phyloP scores from a whole-genome alignment of 2,888 invertebrate species.

The Caenorhabditis zanzibari region DNA sequence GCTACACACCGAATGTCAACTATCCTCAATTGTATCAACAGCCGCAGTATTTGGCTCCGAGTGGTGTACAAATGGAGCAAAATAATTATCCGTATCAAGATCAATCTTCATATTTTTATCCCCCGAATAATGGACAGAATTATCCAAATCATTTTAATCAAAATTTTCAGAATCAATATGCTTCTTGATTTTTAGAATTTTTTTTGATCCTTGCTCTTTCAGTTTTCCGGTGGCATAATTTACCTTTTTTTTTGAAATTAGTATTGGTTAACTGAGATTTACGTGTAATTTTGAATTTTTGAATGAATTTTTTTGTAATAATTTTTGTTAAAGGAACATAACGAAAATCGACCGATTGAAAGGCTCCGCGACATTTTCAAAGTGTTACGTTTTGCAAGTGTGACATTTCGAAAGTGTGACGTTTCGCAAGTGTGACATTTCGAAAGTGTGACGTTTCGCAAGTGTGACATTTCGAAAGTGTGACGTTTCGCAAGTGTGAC shows the following conservation, averaged over 20 bases:
- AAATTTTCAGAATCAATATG: slow-evolving; percentile 41
- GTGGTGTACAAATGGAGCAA: neutral
- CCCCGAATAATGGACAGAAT: neutral
- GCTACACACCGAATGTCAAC: slow-evolving; percentile 58
- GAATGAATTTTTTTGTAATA: neutral
- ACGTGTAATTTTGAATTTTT: slow-evolving; percentile 25
- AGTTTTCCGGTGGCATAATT: slow-evolving; percentile 47
- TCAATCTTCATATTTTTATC: neutral
- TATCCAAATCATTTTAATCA: neutral
- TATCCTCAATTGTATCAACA: slow-evolving; percentile 58
- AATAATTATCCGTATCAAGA: neutral
- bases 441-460: no score
- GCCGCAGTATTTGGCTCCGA: slow-evolving; percentile 26
- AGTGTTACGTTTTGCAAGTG: no score
- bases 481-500: no score
- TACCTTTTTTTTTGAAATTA: slow-evolving; percentile 2
- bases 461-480: no score
- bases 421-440: no score
- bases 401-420: no score
- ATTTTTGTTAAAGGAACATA: no score
- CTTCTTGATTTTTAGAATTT: slow-evolving; percentile 1
- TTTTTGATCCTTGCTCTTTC: slow-evolving; percentile 1
- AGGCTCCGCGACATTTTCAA: no score
- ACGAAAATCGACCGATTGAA: no score
- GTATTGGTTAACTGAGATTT: neutral